phyloP scores from a whole-genome alignment of 2,797 vertebrate genomes.

The Takifugu ocellatus region DNA sequence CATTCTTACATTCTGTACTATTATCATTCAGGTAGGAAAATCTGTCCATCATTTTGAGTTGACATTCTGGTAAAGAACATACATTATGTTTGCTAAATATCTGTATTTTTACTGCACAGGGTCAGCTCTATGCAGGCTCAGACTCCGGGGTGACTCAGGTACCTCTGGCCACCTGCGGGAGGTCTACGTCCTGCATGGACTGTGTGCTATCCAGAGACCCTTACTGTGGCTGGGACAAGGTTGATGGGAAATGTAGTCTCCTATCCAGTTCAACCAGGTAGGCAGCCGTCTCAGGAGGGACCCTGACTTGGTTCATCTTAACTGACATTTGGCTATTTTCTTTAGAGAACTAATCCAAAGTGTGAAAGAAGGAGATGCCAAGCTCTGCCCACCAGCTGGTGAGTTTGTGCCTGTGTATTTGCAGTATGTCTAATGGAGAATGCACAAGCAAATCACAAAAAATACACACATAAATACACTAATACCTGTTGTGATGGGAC shows the following conservation, averaged over 20 bases:
- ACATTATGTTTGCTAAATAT: too few species aligned
- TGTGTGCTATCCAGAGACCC: conserved; percentile 81
- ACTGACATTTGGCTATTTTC: not conserved
- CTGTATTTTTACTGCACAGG: conserved; percentile 36
- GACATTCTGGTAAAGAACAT: too few species aligned
- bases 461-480: too few species aligned
- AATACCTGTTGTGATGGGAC: too few species aligned
- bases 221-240: conserved; percentile 76
- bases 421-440: too few species aligned
- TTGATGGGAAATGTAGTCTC: conserved; percentile 41
- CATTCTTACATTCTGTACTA: too few species aligned
- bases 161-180: conserved; percentile 66
- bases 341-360: conserved; percentile 77
- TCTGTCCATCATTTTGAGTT: too few species aligned
- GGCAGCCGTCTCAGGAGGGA: not conserved
- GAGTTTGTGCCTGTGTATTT: conserved; percentile 30
- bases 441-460: too few species aligned
- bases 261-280: conserved; percentile 42
- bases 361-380: conserved; percentile 65
- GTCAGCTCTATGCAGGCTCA: conserved; percentile 76
- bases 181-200: conserved; percentile 71
- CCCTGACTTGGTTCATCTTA: not conserved
- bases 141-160: conserved; percentile 71
- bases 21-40: too few species aligned
- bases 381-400: conserved; percentile 69